phyloP scores from a whole-genome alignment of 2,888 invertebrate genomes.

The Herminia tarsipennalis region DNA sequence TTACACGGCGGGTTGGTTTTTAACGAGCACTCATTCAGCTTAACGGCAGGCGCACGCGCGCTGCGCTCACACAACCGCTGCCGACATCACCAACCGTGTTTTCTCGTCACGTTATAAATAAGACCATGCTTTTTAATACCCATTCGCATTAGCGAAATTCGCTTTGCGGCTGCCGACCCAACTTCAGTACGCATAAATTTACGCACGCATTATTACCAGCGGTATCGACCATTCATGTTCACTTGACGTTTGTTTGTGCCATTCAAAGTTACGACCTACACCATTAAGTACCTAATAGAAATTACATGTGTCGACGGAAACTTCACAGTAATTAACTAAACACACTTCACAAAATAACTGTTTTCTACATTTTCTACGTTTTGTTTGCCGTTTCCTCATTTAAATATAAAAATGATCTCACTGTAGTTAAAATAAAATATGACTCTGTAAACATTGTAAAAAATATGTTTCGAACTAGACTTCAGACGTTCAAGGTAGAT shows the following conservation, averaged over 20 bases:
- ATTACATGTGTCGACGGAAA: conserved; percentile 19
- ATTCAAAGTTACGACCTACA: conserved; percentile 2
- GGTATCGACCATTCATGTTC: conserved; percentile 11
- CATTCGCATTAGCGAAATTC: conserved; percentile 43
- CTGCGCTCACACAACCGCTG: conserved; percentile 26
- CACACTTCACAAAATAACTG: background rate
- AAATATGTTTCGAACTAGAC: conserved; percentile 10
- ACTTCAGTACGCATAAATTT: conserved; percentile 36
- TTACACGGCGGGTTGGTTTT: conserved; percentile 74
- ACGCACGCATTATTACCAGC: conserved; percentile 18
- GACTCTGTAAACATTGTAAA: conserved; percentile 18
- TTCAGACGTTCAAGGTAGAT: conserved; percentile 25
- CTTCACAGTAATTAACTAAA: conserved; percentile 28
- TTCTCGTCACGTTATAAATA: conserved; percentile 53
- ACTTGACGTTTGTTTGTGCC: conserved; percentile 3
- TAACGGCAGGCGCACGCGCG: conserved; percentile 65
- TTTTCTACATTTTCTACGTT: conserved; percentile 2
- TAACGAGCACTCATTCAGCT: conserved; percentile 77
- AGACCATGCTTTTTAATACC: conserved; percentile 45
- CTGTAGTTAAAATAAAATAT: conserved; percentile 7
- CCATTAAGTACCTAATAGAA: conserved; percentile 4
- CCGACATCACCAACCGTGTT: conserved; percentile 33
- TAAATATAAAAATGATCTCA: conserved; percentile 7
- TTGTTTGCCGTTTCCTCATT: conserved; percentile 6
- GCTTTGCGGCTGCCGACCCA: conserved; percentile 30